Percentiles rank a stretch among this genome's conserved stretches.
Conservation (phyloP, 2,888 invertebrate species). For the Alloplasta piceator region DNA sequence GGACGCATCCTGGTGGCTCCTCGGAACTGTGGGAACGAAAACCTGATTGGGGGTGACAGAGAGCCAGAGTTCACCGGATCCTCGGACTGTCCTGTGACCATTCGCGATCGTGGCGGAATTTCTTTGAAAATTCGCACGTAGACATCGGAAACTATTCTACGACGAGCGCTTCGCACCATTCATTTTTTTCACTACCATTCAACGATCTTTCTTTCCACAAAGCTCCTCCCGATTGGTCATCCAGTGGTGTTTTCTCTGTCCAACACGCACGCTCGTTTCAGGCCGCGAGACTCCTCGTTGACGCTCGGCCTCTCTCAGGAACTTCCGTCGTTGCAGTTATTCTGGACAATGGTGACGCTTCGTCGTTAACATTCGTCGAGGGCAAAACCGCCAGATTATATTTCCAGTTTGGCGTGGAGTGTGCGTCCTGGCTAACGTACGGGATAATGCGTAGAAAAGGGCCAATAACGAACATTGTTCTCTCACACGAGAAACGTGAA, state of each 20-base stretch:
- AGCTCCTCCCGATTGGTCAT: background rate
- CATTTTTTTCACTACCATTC: background rate
- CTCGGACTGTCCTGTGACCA: constrained; percentile 23
- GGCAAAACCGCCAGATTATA: constrained; percentile 25
- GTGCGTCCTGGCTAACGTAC: background rate
- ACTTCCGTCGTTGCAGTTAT: background rate
- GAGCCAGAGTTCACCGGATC: constrained; percentile 40
- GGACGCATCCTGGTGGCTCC: constrained; percentile 33
- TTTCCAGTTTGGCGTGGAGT: constrained; percentile 26
- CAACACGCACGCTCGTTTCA: background rate
- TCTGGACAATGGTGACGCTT: constrained; percentile 12
- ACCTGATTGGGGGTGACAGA: constrained; percentile 81
- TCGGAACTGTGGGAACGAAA: constrained; percentile 82
- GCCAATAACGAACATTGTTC: constrained; percentile 15
- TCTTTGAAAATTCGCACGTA: constrained; percentile 42
- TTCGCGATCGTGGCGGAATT: constrained; percentile 43
- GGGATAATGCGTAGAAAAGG: constrained; percentile 14
- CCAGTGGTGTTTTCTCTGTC: background rate
- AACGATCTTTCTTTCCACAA: background rate
- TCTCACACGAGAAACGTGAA: constrained; percentile 17
- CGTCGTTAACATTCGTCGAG: constrained; percentile 21
- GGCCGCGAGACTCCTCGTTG: too few species aligned
- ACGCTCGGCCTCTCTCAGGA: background rate
- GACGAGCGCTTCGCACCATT: background rate
- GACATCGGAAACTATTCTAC: constrained; percentile 2